Evolutionary conservation across 2,113 vertebrate species (phyloP), one percentile per base, ranked within the genome.

Genomic region (Stigmatopora nigra): DNA sequence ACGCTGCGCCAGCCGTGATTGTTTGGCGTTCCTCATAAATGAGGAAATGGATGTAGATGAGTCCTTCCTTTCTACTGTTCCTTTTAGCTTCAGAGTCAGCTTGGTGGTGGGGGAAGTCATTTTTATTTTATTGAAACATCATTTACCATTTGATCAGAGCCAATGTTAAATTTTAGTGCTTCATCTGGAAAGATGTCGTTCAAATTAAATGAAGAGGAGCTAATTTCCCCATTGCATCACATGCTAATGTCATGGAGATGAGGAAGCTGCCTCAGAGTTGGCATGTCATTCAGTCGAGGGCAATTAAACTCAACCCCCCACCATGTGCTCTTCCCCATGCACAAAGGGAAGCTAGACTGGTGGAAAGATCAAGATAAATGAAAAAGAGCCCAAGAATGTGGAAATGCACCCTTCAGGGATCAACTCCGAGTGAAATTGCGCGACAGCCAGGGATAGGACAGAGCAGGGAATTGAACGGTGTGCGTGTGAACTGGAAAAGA

Each of bases 391-490:
- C 62, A 78, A 84, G 77, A 75, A 77, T 74, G 79, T 63, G 75
- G 82, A 80, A 82, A 74, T 72, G 75, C 76, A 82, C 75, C 79
- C 83, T 82, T 87, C 78, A 70, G 80, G 80, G 76, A 85, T 83
- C 75, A 78, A 72, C 75, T 67, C 22, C 60, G 61, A 75, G 74
- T 81, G 75, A 72, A 56, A 65, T 73, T 19, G 66, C 65, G 80
- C 73, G 72, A 76, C 5, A 31, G 41, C 64, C 19, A 38, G 22
- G 53, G 16, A 7, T 61, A 61, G 31, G 53, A 51, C 64, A 67
- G 60, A 45, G 25, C 38, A 36, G 65, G 63, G 68, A 71, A 77
- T 59, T 62, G 77, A 83, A 65, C 62, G 63, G 73, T 78, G 67
- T 76, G 55, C 61, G 75, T 73, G 69, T 75, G 81, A 78, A 78